These are phyloP conservation scores for Brachypodius melanocephalos DNA, from an alignment of 2,113 vertebrate genomes.

Conservation along the genomic window DNA sequence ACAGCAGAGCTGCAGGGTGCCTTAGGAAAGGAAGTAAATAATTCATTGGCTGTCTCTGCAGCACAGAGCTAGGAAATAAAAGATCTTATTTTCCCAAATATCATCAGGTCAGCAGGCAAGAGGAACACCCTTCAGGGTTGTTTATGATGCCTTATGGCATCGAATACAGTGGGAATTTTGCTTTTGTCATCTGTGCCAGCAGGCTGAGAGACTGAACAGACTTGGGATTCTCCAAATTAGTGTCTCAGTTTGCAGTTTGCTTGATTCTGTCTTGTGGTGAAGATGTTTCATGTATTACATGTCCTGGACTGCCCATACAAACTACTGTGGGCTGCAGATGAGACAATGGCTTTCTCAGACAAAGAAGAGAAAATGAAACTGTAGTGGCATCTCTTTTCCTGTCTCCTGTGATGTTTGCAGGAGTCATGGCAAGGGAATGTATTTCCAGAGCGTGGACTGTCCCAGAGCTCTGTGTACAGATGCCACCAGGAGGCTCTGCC, in stretches of 20 bases:
- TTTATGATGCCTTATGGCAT: neutral
- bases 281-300: rapidly evolving
- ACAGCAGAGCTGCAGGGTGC: neutral
- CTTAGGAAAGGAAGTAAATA: neutral
- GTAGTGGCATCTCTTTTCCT: neutral
- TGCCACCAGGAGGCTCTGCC: neutral
- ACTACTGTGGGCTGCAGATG: neutral
- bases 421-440: neutral
- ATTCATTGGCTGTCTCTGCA: neutral
- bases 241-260: neutral
- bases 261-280: rapidly evolving
- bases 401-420: neutral
- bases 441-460: neutral
- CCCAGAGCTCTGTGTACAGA: neutral
- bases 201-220: neutral
- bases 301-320: neutral
- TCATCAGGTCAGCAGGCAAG: neutral
- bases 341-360: neutral
- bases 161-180: neutral
- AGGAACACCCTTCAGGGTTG: neutral
- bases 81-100: neutral
- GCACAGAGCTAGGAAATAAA: neutral
- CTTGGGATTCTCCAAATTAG: neutral
- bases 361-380: neutral
- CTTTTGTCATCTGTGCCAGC: neutral